phyloP scores from a whole-genome alignment of 2,797 vertebrate genomes.

The Hoplostethus atlanticus region DNA sequence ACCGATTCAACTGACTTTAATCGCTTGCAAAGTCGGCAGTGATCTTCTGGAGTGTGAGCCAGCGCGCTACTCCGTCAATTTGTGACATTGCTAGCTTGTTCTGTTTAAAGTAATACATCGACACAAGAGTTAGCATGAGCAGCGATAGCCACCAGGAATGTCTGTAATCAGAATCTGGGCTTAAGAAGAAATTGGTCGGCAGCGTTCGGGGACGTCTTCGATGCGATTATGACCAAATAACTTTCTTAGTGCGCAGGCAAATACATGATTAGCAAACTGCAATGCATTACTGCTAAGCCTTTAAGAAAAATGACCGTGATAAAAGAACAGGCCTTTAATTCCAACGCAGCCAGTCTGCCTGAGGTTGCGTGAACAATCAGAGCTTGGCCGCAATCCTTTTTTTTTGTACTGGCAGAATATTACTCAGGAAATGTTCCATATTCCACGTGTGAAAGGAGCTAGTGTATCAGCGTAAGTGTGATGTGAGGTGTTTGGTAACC shows the following conservation, averaged over 20 bases:
- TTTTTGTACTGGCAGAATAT: neutral
- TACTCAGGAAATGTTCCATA: neutral
- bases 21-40: neutral
- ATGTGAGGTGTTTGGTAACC: neutral
- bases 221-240: neutral
- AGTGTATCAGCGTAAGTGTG: slow-evolving; percentile 9
- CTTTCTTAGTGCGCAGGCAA: too few species aligned
- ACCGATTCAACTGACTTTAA: neutral
- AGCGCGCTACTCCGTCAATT: neutral
- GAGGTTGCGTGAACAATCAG: slow-evolving; percentile 21
- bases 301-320: slow-evolving; percentile 19
- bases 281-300: neutral
- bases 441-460: neutral
- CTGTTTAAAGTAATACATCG: neutral
- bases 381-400: neutral
- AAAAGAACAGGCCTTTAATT: neutral
- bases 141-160: neutral
- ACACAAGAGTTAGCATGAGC: neutral
- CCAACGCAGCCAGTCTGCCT: neutral
- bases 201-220: neutral
- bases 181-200: neutral
- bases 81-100: neutral
- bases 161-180: neutral
- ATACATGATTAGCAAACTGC: neutral
- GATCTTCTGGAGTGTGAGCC: neutral